Evolutionary conservation across 2,113 vertebrate species (phyloP), one percentile per base, ranked within the genome.

Genomic region (Hylia prasina): DNA sequence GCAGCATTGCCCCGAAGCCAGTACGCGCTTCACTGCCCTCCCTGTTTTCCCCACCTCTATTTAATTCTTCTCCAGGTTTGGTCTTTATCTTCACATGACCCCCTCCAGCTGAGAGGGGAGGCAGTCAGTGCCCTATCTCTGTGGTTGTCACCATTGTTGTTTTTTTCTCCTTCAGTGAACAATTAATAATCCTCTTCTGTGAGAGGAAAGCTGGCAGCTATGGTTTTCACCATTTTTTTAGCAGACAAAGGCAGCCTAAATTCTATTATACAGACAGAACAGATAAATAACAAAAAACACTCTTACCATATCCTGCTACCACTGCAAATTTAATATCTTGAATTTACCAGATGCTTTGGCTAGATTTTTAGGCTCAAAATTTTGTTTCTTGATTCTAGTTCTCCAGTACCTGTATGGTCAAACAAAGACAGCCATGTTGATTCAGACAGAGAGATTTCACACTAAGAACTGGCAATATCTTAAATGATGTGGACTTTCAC

Each of bases 31-130:
- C 82, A 65, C 57, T 94, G 45, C 35, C 48, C 82, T 82, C 85
- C 64, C 80, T 56, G 27, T 89, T 63, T 94, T 60, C 88, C 79
- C 86, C 89, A 92, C 94, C 92, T 96, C 50, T 82, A 68, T 93
- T 92, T 90, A 97, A 94, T 96, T 94, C 68, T 93, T 96, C 77
- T 80, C 31, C 81, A 91, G 86, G 80, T 90, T 83, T 84, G 65
- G 93, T 96, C 94, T 94, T 96, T 96, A 87, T 95, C 94, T 96
- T 95, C 86, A 83, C 80, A 92, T 92, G 87, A 91, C 89, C 96
- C 86, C n/a, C 44, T 70, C 93, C 84, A 86, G 56, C 94, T 93
- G 93, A 91, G 94, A 96, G 95, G 95, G 93, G 93, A 96, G 93
- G 82, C 89, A 95, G 94, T 93, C 84, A 87, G 54, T 83, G 83